Conservation (phyloP, 2,113 vertebrate genomes). For the Megalops atlanticus region DNA sequence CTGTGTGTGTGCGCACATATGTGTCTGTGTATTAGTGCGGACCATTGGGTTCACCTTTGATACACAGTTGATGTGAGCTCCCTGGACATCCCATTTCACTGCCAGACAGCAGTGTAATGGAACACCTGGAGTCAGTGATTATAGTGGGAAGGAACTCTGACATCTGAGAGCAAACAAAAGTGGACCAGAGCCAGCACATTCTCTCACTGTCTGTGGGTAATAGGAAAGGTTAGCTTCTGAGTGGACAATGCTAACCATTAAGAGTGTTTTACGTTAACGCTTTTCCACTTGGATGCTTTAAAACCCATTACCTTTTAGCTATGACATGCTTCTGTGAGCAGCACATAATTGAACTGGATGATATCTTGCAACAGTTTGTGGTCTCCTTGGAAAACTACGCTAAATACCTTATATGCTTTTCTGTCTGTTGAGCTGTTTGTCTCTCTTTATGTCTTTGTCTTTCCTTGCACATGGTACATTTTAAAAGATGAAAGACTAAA, state of each 20-base stretch:
- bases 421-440: too few species aligned
- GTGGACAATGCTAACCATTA: background rate
- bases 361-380: background rate
- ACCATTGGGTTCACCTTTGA: background rate
- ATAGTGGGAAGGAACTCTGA: constrained; percentile 4
- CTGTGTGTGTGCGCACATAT: too few species aligned
- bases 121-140: constrained; percentile 11
- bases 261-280: background rate
- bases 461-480: too few species aligned
- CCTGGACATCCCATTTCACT: background rate
- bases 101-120: background rate
- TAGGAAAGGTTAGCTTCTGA: background rate
- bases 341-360: background rate
- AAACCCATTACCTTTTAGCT: background rate
- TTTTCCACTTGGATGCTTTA: background rate
- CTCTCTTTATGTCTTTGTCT: too few species aligned
- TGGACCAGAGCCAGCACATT: background rate
- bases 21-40: too few species aligned
- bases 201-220: background rate
- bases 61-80: background rate
- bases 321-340: background rate
- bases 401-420: too few species aligned
- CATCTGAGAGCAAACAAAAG: background rate
- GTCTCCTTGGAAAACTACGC: too few species aligned
- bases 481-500: too few species aligned